These are phyloP conservation scores for Caenorhabditis sp. DNA, from an alignment of 2,888 invertebrate species.

Conservation along the genomic window DNA sequence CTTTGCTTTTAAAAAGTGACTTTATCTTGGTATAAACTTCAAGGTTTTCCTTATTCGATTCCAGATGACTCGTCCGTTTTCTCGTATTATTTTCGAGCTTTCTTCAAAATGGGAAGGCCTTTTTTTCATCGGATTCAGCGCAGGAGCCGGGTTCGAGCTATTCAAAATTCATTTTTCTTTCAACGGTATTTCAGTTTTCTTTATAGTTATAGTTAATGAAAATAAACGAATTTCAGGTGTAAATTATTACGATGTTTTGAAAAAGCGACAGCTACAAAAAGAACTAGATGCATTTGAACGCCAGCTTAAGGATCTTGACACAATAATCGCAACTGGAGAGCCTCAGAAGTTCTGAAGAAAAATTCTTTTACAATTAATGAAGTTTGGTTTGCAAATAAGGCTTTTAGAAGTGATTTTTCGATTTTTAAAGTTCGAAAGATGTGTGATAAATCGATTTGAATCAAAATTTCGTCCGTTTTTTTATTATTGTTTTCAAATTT, in stretches of 20 bases:
- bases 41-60: no score
- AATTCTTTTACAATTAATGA: conserved; percentile 16
- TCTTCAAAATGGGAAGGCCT: conserved; percentile 65
- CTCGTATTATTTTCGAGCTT: conserved; percentile 36
- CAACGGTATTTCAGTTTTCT: conserved; percentile 58
- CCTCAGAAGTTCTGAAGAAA: conserved; percentile 61
- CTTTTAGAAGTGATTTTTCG: no score
- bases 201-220: neutral
- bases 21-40: neutral
- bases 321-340: conserved; percentile 67
- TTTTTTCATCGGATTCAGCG: conserved; percentile 71
- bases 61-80: conserved; percentile 64
- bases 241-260: conserved; percentile 78
- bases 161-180: conserved; percentile 79
- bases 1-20: conserved; percentile 71
- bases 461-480: no score
- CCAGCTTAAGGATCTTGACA: conserved; percentile 73
- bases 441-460: no score
- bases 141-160: conserved; percentile 80
- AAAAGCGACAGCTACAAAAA: conserved; percentile 77
- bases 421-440: no score
- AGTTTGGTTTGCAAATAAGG: conserved; percentile 1
- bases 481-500: no score
- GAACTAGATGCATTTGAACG: conserved; percentile 77
- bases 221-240: conserved; percentile 71